Base-by-base conservation (phyloP, 2,113 vertebrate species). In the Sapayoa aenigma region DNA sequence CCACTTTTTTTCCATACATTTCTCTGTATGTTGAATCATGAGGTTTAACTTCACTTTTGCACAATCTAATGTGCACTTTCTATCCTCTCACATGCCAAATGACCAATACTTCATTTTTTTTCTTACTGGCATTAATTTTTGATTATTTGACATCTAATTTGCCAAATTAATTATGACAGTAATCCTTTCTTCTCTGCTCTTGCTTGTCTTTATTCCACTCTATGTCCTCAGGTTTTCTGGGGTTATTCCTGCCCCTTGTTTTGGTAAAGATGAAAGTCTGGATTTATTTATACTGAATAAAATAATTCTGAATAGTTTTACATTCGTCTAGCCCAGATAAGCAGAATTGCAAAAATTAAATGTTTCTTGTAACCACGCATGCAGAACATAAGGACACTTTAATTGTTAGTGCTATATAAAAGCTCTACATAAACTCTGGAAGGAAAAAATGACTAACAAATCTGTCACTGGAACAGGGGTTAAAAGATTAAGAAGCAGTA, bases 131-230 rank as follows among this genome's bases (percentile, higher is more conserved):
- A 65, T 55, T 89, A 81, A 77, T 75, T 89, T 93, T 92, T 89
- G 19, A 41, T 56, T 78, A 56, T 74, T 74, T 89, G 80, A 82
- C 35, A 79, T 84, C 89, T 73, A 94, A 89, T 96, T 95, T 95
- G 52, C 77, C 69, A 84, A 65, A 95, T 80, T 31, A 94, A 75
- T 89, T 56, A 73, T 87, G 95, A 84, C 89, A 92, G 60, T 92
- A 93, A 96, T 96, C 84, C 91, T 86, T 76, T 77, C 28, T 90
- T 87, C 62, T 86, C 53, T 85, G 21, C 47, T 47, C 19, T 68
- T 94, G 10, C 66, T 81, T 84, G 66, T 41, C 28, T 14, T 94
- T 71, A 56, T 71, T 77, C 68, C 28, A 87, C 41, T 14, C 24
- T 49, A 20, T 27, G 17, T 55, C 37, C 69, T 91, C 58, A 47